Base-by-base conservation (phyloP, 2,888 invertebrate species). In the Drosophila dives region DNA sequence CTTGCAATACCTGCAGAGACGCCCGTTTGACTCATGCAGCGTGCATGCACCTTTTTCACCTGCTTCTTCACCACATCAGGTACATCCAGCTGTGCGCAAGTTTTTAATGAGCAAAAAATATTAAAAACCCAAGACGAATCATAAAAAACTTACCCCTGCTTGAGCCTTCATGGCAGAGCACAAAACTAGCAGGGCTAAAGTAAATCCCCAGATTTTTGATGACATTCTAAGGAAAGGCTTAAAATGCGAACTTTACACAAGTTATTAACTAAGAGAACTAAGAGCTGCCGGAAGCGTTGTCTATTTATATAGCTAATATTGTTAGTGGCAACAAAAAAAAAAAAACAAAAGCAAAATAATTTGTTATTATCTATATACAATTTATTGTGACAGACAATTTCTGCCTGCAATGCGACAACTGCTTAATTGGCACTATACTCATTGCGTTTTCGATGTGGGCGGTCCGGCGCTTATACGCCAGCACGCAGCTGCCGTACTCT, bases 381-480 rank as follows among this genome's bases (percentile, higher is more conserved):
- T 72, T 45, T 23, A 55, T 71, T 67, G 33, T 62, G 50, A 56
- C 71, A 93, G 93, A 67, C 91, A 91, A 78, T 89, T 93, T 66
- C 45, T 92, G 64, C 87, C 92, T 71, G 92, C 93, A 36, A 84
- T 93, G 51, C 91, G 92, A 49, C 92, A 92, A 72, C 86, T 92
- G 84, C 81, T 93, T 50, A 91, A 93, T 76, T 93, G 93, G 92
- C 93, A 93, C 72, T 92, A 89, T 84, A 90, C 93, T 83, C 90
- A 92, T 87, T 87, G 91, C 56, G 81, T 89, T 67, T 92, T 91
- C 68, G 91, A 92, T 62, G 79, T 90, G 79, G 92, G 92, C 81
- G 92, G 91, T 49, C 87, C 92, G 38, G 90, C 87, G 66, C 78
- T 93, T 42, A 89, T 93, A 59, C 86, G 92, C 20, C 93, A 93